Conservation (phyloP, 2,888 invertebrate genomes). For the Brachypterus glaber region DNA sequence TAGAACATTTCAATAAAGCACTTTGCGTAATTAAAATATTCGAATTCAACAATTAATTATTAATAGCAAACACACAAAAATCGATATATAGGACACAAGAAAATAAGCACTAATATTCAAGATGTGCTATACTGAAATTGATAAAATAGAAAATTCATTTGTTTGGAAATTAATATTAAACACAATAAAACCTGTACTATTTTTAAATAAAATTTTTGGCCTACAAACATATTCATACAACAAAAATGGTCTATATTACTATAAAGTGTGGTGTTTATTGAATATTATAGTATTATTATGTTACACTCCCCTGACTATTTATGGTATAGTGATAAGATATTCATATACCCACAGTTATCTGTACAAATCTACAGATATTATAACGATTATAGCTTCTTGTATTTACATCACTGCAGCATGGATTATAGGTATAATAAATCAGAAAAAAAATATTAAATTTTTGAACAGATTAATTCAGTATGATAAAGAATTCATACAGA, state of each 20-base stretch:
- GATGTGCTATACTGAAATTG: too few relatives aligned
- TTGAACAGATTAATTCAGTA: constrained; percentile 1
- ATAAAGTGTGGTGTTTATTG: constrained; percentile 3
- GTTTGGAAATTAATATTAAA: too few relatives aligned
- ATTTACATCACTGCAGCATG: constrained; percentile 1
- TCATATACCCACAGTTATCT: neutral
- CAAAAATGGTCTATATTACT: constrained; percentile 3
- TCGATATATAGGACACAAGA: too few relatives aligned
- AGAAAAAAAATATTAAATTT: constrained; percentile 5
- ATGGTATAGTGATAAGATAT: neutral
- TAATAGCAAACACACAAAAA: too few relatives aligned
- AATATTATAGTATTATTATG: neutral
- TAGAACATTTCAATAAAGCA: too few relatives aligned
- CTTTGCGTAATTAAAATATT: too few relatives aligned
- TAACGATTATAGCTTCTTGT: neutral
- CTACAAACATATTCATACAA: constrained; percentile 2
- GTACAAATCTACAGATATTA: constrained; percentile 7
- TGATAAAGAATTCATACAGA: constrained; percentile 1
- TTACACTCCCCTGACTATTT: neutral
- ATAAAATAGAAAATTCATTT: too few relatives aligned
- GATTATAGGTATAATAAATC: constrained; percentile 4
- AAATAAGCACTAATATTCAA: too few relatives aligned
- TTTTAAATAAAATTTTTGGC: neutral
- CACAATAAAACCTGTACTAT: neutral
- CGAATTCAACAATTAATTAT: too few relatives aligned